phyloP scores from a whole-genome alignment of 53 echinoderm and acorn worm genomes.

The Apostichopus leukothele region DNA sequence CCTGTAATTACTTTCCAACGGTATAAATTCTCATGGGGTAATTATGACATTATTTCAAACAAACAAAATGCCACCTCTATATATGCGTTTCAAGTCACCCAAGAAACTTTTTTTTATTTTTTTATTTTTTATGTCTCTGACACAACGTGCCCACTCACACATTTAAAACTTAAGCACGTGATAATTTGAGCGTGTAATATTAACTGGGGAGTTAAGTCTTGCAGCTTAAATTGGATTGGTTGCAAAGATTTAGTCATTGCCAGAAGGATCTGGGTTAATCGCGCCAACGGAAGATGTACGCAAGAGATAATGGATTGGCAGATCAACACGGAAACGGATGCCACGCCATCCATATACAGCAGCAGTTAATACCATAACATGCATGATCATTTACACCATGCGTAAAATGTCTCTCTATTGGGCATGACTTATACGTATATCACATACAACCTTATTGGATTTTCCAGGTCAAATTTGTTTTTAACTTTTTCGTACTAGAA shows the following conservation, averaged over 20 bases:
- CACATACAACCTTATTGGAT: neutral
- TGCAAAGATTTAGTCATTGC: neutral
- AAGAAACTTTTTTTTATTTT: neutral
- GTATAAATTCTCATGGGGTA: constrained; percentile 36
- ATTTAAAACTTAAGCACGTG: constrained; percentile 13
- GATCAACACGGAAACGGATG: neutral
- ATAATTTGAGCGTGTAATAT: constrained; percentile 21
- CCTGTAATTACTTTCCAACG: constrained; percentile 16
- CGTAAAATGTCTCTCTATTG: neutral
- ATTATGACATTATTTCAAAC: constrained; percentile 39
- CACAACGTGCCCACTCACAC: constrained; percentile 24
- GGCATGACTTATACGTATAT: neutral
- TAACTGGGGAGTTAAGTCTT: constrained; percentile 26
- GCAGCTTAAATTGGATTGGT: constrained; percentile 10
- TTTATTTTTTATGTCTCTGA: neutral
- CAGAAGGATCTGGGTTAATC: constrained; percentile 36
- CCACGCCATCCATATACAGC: neutral
- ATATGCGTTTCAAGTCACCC: neutral
- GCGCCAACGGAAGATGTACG: constrained; percentile 2
- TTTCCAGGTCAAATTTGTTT: too few species aligned
- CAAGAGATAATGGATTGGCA: constrained; percentile 31
- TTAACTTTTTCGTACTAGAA: too few species aligned
- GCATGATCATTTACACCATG: neutral
- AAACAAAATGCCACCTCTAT: neutral
- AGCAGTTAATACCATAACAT: too few species aligned